Conservation (phyloP, 2,888 invertebrate genomes). For the Dasypolia templi region DNA sequence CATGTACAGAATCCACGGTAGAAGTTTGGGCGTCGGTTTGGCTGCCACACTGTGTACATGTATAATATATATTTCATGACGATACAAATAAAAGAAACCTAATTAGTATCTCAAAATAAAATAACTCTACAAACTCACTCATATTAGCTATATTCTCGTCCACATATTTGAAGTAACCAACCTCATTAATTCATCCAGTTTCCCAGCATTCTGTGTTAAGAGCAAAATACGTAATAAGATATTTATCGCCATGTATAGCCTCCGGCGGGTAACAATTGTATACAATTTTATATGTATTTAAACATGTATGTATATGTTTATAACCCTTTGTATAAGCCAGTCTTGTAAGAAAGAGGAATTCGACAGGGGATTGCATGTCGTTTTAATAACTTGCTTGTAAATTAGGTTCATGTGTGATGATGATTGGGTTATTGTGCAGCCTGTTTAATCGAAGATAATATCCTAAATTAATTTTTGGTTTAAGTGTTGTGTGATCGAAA, state of each 20-base stretch:
- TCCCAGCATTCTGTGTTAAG: constrained; percentile 16
- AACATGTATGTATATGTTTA: constrained; percentile 6
- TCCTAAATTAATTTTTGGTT: too few relatives aligned
- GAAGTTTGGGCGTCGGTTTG: too few relatives aligned
- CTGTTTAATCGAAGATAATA: too few relatives aligned
- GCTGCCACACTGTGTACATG: not conserved
- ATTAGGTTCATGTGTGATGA: not conserved
- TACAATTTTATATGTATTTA: constrained; percentile 15
- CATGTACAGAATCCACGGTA: too few relatives aligned
- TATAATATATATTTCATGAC: not conserved
- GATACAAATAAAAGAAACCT: not conserved
- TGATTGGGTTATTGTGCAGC: too few relatives aligned
- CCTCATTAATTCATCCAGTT: constrained; percentile 26
- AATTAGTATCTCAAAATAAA: constrained; percentile 11
- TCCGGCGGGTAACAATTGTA: constrained; percentile 18
- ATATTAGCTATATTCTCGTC: constrained; percentile 4
- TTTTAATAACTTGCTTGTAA: constrained; percentile 33
- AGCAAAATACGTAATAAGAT: constrained; percentile 24
- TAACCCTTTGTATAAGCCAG: constrained; percentile 26
- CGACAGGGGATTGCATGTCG: constrained; percentile 32
- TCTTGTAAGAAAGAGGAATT: constrained; percentile 45
- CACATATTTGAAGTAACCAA: constrained; percentile 24
- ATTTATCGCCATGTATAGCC: constrained; percentile 26
- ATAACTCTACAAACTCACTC: not conserved
- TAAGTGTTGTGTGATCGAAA: too few relatives aligned